Conservation (phyloP, 2,113 vertebrate species). For the Dasypus novemcinctus region DNA sequence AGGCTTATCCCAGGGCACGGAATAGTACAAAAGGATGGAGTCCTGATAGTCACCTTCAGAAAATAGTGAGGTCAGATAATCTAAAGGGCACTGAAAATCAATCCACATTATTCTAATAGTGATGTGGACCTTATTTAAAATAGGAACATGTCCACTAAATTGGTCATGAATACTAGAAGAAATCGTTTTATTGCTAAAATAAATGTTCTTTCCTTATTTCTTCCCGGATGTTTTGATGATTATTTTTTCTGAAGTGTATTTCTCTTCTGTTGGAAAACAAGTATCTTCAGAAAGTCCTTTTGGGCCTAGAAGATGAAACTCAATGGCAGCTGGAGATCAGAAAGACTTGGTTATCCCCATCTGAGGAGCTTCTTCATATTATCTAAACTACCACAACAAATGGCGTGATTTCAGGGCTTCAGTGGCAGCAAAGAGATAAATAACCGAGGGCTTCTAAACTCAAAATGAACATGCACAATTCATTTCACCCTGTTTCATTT, state of each 20-base stretch:
- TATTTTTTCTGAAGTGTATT: not conserved
- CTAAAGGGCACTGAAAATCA: not conserved
- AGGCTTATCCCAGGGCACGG: not conserved
- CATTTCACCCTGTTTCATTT: slow-evolving; percentile 79
- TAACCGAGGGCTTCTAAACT: slow-evolving; percentile 80
- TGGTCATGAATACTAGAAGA: not conserved
- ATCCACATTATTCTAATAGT: not conserved
- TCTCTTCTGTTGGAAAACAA: slow-evolving; percentile 21
- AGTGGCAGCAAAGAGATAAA: slow-evolving; percentile 68
- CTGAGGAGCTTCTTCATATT: not conserved
- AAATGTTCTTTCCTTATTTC: not conserved
- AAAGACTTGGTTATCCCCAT: not conserved
- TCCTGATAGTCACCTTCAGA: not conserved
- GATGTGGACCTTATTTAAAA: not conserved
- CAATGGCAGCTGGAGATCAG: not conserved
- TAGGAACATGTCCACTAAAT: not conserved
- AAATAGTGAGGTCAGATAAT: not conserved
- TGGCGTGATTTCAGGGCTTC: slow-evolving; percentile 84
- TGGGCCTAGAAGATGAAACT: not conserved
- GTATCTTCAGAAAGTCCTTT: not conserved
- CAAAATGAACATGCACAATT: slow-evolving; percentile 82
- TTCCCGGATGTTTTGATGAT: slow-evolving; percentile 7
- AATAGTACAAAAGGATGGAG: not conserved
- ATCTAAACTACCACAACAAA: slow-evolving; percentile 32
- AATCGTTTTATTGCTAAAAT: not conserved